phyloP scores from a whole-genome alignment of 2,113 vertebrate species.

The Alaudala cheleensis region DNA sequence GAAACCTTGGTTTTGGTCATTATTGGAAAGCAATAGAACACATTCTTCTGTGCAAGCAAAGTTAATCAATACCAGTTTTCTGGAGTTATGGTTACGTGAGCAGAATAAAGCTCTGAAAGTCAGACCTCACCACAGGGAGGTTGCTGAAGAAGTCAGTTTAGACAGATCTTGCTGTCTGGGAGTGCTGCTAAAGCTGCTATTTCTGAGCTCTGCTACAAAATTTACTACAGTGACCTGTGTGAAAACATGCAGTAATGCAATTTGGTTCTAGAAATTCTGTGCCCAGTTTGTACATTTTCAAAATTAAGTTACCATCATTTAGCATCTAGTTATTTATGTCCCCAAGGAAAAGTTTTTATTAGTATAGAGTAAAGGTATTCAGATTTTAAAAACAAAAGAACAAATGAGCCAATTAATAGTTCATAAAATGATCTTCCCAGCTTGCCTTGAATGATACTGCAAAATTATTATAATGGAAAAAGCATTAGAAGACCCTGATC shows the following conservation, averaged over 20 bases:
- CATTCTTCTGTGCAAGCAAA: not conserved
- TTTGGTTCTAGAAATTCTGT: not conserved
- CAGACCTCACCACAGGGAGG: not conserved
- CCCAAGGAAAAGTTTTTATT: not conserved
- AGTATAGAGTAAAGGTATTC: not conserved
- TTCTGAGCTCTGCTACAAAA: not conserved
- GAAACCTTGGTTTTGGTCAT: not conserved
- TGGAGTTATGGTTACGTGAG: not conserved
- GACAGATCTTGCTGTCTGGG: not conserved
- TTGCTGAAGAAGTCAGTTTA: not conserved
- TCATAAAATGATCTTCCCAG: not conserved
- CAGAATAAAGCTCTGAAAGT: not conserved
- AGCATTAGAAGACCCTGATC: not conserved
- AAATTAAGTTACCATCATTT: not conserved
- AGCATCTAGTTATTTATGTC: not conserved
- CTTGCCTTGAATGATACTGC: not conserved
- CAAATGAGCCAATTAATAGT: slow-evolving; percentile 13
- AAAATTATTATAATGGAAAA: not conserved
- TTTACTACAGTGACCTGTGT: not conserved
- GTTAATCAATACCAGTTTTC: not conserved
- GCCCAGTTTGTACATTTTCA: not conserved
- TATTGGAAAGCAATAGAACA: not conserved
- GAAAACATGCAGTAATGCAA: not conserved
- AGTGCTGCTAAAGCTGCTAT: not conserved
- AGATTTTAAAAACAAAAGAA: slow-evolving; percentile 2